Evolutionary conservation across 2,797 vertebrate genomes (phyloP).

Genomic region (Limnodromus scolopaceus): DNA sequence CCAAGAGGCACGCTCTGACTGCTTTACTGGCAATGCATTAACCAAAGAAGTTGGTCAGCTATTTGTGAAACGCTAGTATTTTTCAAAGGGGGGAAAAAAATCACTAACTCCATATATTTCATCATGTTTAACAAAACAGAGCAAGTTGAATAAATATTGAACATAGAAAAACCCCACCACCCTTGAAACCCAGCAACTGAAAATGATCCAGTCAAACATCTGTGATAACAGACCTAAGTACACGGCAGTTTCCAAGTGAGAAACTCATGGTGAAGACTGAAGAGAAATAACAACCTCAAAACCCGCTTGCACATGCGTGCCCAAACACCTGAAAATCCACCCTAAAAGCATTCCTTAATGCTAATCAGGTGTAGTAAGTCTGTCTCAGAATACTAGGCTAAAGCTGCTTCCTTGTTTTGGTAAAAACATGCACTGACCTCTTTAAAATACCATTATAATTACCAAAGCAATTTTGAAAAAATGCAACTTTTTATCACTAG

Average conservation of each 20-base stretch:
- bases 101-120: conserved; percentile 2
- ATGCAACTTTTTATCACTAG: background rate
- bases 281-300: background rate
- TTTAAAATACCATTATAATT: background rate
- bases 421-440: background rate
- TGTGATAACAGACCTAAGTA: conserved; percentile 63
- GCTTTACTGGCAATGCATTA: background rate
- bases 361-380: background rate
- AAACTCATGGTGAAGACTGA: background rate
- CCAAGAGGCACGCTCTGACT: background rate
- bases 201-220: conserved; percentile 67
- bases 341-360: background rate
- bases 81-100: background rate
- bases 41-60: background rate
- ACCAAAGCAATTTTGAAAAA: background rate
- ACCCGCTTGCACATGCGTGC: background rate
- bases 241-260: background rate
- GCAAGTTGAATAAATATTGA: conserved; percentile 67
- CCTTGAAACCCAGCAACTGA: conserved; percentile 23
- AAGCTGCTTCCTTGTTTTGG: background rate
- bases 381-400: background rate
- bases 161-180: background rate
- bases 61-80: background rate
- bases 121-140: conserved; percentile 45
- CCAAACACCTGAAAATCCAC: background rate